phyloP scores from a whole-genome alignment of 1,140 invertebrate species.

The Euura saliciscinereae region DNA sequence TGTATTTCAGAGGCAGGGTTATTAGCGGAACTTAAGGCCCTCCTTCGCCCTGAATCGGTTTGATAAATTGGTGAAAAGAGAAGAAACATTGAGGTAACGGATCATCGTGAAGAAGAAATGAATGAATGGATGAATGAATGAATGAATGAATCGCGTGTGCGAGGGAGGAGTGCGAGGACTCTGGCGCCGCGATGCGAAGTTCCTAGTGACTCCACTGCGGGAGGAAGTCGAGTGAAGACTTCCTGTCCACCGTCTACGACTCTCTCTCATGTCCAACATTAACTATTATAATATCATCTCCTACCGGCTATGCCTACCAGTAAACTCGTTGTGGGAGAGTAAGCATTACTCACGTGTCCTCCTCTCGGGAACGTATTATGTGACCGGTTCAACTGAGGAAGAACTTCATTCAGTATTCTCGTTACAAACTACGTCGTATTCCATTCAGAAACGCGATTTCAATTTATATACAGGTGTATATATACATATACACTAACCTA shows the following conservation, averaged over 20 bases:
- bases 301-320: slow-evolving; percentile 24
- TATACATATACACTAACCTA: no score
- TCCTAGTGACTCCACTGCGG: slow-evolving; percentile 47
- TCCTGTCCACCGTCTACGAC: slow-evolving; percentile 55
- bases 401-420: not conserved
- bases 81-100: not conserved
- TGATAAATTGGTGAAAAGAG: not conserved
- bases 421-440: no score
- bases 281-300: slow-evolving; percentile 58
- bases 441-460: no score
- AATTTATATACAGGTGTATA: no score
- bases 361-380: slow-evolving; percentile 39
- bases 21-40: no score
- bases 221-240: slow-evolving; percentile 45
- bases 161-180: slow-evolving; percentile 46
- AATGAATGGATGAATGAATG: not conserved
- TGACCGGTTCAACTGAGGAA: slow-evolving; percentile 43
- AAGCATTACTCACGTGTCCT: slow-evolving; percentile 52
- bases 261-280: slow-evolving; percentile 28
- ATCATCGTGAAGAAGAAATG: not conserved
- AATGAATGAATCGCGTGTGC: slow-evolving; percentile 56
- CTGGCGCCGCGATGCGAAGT: slow-evolving; percentile 58
- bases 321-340: slow-evolving; percentile 56
- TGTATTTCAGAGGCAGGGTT: no score
- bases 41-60: no score